phyloP scores from a whole-genome alignment of 1,140 invertebrate species.

The Augochlora pura region DNA sequence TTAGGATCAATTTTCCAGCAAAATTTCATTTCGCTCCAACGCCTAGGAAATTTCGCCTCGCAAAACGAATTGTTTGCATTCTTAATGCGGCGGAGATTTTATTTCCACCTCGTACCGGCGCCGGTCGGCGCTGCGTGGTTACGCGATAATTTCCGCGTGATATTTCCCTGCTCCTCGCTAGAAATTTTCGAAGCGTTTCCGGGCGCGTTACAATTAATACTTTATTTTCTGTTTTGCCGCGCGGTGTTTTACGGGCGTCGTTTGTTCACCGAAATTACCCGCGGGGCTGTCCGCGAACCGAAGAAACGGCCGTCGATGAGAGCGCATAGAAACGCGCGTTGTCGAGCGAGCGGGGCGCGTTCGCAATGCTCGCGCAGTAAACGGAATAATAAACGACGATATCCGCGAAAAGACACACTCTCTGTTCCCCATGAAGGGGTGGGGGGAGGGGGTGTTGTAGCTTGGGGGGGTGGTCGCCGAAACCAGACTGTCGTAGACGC shows the following conservation, averaged over 20 bases:
- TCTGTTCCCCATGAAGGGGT: background rate
- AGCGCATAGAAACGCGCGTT: slow-evolving; percentile 7
- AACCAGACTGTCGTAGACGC: background rate
- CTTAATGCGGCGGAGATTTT: no score
- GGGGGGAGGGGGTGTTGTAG: no score
- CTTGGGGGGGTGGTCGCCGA: no score
- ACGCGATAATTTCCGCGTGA: no score
- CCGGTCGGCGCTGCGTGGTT: no score
- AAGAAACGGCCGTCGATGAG: background rate
- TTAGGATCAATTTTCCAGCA: no score
- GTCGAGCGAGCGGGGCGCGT: background rate
- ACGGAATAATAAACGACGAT: background rate
- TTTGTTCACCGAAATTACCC: background rate
- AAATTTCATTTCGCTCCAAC: no score
- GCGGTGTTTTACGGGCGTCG: background rate
- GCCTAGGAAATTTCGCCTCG: no score
- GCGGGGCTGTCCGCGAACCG: background rate
- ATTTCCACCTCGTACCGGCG: no score
- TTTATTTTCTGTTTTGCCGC: background rate
- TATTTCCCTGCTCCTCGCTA: no score
- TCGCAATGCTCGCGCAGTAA: background rate
- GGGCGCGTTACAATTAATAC: background rate
- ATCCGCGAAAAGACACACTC: background rate
- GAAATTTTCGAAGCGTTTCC: no score
- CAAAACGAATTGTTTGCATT: no score